Base-by-base conservation (phyloP, 2,797 vertebrate species). In the Phataginus tetradactyla region DNA sequence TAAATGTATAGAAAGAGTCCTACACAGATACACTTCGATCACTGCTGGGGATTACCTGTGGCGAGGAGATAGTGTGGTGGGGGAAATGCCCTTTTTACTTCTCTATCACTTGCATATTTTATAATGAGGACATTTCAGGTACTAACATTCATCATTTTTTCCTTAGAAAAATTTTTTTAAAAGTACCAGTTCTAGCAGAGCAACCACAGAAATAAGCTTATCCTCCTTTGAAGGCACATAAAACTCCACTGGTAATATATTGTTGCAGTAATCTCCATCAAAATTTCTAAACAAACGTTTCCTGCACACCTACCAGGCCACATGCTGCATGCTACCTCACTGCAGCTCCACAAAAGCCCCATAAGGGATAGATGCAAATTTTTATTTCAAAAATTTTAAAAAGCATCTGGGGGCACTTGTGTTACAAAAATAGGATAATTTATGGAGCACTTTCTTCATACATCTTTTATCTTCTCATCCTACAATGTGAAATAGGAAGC, bases 351-450 rank as follows among this genome's bases (percentile, higher is more conserved):
- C 21, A 86, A 79, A 91, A 75, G 84, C 5, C 57, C 42, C 45
- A 18, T 29, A 69, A 86, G 45, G 6, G 23, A 63, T 21, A 42
- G 20, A 83, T 72, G 66, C 89, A 80, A 72, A 59, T 29, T 18
- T 93, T 61, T 78, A 78, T 81, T 80, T 78, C 42, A 75, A 71
- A 57, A 10, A 29, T 63, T 84, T 57, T 9, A 14, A 64, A 49
- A 55, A 72, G 39, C 53, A 90, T 69, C 39, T 64, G 39, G 9
- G 45, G n/a, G 21, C 39, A 25, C 34, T 61, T 57, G 14, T 11
- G 13, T 90, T 77, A 93, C 77, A 77, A 95, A 90, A 95, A 81
- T 51, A 57, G 45, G 90, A 81, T 84, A 32, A 92, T 29, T 55
- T 63, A 77, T 10, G 29, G 29, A 72, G 61, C 20, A 77, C 20